A percentile compares a stretch with the other conserved stretches of the same genome.
phyloP scores from a whole-genome alignment of 2,888 invertebrate species.

The Perdita meconis region DNA sequence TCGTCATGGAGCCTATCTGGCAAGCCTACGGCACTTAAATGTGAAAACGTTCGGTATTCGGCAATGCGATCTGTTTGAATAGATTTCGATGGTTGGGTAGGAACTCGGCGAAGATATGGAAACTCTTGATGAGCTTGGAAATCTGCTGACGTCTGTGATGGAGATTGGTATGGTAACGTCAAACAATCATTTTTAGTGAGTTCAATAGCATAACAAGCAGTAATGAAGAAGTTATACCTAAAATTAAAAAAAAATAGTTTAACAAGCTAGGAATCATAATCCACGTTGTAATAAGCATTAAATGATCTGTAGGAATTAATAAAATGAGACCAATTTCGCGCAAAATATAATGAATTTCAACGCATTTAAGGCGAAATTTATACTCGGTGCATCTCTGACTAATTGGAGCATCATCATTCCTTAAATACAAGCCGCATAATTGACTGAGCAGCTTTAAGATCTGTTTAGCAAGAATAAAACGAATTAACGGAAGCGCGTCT shows the following conservation, averaged over 20 bases:
- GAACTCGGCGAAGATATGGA: conserved; percentile 34
- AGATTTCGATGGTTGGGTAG: conserved; percentile 49
- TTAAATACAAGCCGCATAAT: not conserved
- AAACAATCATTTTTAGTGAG: conserved; percentile 37
- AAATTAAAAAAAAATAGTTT: too few species aligned
- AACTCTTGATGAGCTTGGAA: conserved; percentile 47
- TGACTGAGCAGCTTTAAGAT: not conserved
- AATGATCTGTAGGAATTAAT: too few species aligned
- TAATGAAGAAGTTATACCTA: too few species aligned
- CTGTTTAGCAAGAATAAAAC: not conserved
- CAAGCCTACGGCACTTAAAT: conserved; percentile 23
- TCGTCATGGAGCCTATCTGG: conserved; percentile 33
- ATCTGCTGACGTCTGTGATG: conserved; percentile 19
- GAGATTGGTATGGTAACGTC: conserved; percentile 26
- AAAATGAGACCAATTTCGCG: too few species aligned
- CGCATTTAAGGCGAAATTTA: conserved; percentile 14
- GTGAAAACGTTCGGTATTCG: conserved; percentile 30
- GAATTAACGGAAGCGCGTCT: not conserved
- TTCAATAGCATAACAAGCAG: too few species aligned
- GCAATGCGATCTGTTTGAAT: conserved; percentile 55
- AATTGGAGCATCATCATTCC: not conserved
- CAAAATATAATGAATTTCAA: not conserved
- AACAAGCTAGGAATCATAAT: too few species aligned
- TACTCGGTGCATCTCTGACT: not conserved
- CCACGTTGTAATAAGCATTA: too few species aligned